Percentiles rank a stretch among this genome's conserved stretches.
phyloP scores from a whole-genome alignment of 2,888 invertebrate genomes.

The Catocala sponsa region DNA sequence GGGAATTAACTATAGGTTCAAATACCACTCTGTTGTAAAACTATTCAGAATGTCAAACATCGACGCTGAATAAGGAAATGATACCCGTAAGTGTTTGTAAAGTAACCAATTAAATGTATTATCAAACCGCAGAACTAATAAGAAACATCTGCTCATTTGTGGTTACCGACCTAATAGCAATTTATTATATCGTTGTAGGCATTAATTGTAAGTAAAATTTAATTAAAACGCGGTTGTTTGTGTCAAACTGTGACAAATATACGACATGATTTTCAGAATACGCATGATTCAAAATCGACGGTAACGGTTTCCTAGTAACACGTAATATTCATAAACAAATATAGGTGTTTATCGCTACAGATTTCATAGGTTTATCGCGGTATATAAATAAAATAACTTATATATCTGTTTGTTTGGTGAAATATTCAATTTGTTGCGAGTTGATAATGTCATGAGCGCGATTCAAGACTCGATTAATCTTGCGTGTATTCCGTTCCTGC shows the following conservation, averaged over 20 bases:
- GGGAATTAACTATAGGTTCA: slow-evolving; percentile 25
- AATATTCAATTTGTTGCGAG: slow-evolving; percentile 10
- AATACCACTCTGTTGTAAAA: slow-evolving; percentile 22
- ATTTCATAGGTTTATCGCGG: not conserved
- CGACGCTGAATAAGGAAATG: slow-evolving; percentile 14
- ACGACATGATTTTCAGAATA: too few species aligned
- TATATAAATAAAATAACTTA: slow-evolving; percentile 3
- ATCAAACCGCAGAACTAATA: not conserved
- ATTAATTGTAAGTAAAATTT: too few species aligned
- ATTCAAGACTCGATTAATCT: slow-evolving; percentile 27
- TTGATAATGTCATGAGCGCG: slow-evolving; percentile 21
- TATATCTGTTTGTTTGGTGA: slow-evolving; percentile 8
- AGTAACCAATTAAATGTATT: not conserved
- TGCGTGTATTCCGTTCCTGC: slow-evolving; percentile 10
- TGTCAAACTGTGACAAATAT: too few species aligned
- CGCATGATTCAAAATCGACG: too few species aligned
- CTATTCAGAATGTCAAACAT: slow-evolving; percentile 13
- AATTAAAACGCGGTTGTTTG: too few species aligned
- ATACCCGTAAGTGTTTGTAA: too few species aligned
- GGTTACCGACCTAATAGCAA: too few species aligned
- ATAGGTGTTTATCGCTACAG: too few species aligned
- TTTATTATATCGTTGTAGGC: too few species aligned
- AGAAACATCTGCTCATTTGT: not conserved
- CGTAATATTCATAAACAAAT: too few species aligned
- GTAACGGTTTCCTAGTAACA: too few species aligned